Conservation (phyloP, 1,140 invertebrate genomes). For the Chlorops oryzae region DNA sequence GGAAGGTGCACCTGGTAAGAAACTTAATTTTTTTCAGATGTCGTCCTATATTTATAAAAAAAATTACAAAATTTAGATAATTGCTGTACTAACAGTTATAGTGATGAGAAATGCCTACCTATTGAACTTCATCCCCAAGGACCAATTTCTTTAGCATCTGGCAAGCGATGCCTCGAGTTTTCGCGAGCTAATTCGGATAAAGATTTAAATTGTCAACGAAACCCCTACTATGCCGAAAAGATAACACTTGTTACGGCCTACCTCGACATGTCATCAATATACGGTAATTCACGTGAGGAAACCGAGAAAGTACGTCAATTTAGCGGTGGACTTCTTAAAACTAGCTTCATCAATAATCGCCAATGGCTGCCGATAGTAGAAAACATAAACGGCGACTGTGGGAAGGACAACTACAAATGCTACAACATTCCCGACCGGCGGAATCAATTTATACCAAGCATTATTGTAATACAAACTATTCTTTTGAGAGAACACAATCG, state of each 20-base stretch:
- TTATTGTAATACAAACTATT: slow-evolving; percentile 75
- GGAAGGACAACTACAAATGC: slow-evolving; percentile 57
- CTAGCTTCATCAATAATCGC: slow-evolving; percentile 53
- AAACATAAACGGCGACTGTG: slow-evolving; percentile 60
- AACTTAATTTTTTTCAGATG: background rate
- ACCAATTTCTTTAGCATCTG: slow-evolving; percentile 60
- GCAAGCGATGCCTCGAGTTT: slow-evolving; percentile 69
- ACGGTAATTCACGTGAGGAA: slow-evolving; percentile 63
- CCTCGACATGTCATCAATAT: slow-evolving; percentile 77
- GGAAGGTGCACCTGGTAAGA: slow-evolving; percentile 62
- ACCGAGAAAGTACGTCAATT: slow-evolving; percentile 57
- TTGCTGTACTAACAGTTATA: slow-evolving; percentile 38
- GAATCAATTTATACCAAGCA: slow-evolving; percentile 76
- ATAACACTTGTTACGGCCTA: slow-evolving; percentile 72
- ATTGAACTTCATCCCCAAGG: slow-evolving; percentile 76
- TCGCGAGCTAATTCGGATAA: slow-evolving; percentile 67
- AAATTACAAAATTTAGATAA: slow-evolving; percentile 15
- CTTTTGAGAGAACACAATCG: slow-evolving; percentile 86
- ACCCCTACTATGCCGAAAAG: slow-evolving; percentile 62
- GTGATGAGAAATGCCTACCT: slow-evolving; percentile 63
- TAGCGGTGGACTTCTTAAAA: slow-evolving; percentile 58
- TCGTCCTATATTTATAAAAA: slow-evolving; percentile 10
- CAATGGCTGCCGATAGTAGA: slow-evolving; percentile 60
- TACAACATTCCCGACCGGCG: slow-evolving; percentile 71
- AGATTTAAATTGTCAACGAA: slow-evolving; percentile 58